Conservation (phyloP, 2,113 vertebrate genomes). For the Pica pica region DNA sequence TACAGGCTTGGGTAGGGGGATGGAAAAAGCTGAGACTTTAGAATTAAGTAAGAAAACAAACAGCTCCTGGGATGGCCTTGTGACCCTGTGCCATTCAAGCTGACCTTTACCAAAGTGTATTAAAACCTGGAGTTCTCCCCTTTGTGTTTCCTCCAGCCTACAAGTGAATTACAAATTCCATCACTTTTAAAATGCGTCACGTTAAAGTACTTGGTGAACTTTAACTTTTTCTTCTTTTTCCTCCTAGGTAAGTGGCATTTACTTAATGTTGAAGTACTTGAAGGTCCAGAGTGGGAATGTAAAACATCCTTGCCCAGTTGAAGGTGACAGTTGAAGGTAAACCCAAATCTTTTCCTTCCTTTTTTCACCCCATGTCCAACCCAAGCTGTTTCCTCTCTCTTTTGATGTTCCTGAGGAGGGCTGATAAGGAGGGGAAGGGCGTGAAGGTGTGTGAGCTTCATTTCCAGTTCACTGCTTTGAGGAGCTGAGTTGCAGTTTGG, state of each 20-base stretch:
- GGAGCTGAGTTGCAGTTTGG: background rate
- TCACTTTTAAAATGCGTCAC: background rate
- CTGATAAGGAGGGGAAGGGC: background rate
- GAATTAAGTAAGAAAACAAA: background rate
- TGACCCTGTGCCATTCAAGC: background rate
- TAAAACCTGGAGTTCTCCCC: conserved; percentile 27
- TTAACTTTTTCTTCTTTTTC: conserved; percentile 18
- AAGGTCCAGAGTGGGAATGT: background rate
- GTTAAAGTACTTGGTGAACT: background rate
- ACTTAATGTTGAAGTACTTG: conserved; percentile 55
- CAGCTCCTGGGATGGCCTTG: background rate
- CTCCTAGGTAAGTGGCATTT: conserved; percentile 74
- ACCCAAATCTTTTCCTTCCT: background rate
- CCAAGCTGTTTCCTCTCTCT: background rate
- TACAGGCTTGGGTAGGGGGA: background rate
- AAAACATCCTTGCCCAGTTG: conserved; percentile 5
- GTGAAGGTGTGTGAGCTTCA: background rate
- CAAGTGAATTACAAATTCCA: conserved; percentile 11
- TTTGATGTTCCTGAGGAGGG: background rate
- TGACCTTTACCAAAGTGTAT: conserved; percentile 45
- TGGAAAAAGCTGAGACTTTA: background rate
- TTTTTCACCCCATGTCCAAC: background rate
- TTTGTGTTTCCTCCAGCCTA: background rate
- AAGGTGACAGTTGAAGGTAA: conserved; percentile 43
- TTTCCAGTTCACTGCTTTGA: background rate